Evolutionary conservation across 2,888 invertebrate species (phyloP).

Genomic region (Coelinius sp.): DNA sequence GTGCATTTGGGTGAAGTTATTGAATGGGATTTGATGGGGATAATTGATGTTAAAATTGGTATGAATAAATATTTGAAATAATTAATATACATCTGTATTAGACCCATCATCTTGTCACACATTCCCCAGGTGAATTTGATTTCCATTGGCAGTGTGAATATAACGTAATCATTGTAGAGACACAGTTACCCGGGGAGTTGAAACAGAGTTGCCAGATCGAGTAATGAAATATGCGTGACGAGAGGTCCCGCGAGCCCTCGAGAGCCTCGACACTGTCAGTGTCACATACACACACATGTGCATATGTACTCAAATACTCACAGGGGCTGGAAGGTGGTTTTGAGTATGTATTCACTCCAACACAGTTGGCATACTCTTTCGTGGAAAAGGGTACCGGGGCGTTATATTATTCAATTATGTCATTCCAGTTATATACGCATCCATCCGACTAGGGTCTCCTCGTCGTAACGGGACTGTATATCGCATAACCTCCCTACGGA

Average conservation of each 20-base stretch:
- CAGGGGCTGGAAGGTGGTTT: background rate
- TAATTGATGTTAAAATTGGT: background rate
- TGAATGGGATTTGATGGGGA: background rate
- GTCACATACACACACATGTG: background rate
- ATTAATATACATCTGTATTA: background rate
- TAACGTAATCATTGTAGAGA: background rate
- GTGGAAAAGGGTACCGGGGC: constrained; percentile 36
- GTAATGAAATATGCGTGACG: constrained; percentile 69
- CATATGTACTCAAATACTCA: background rate
- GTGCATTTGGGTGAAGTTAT: background rate
- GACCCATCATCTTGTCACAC: background rate
- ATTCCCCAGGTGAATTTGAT: constrained; percentile 20
- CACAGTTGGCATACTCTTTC: constrained; percentile 27
- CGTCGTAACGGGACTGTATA: background rate
- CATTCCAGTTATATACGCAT: constrained; percentile 67
- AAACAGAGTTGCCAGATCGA: constrained; percentile 59
- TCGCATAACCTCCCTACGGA: constrained; percentile 11
- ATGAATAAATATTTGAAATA: too few species aligned
- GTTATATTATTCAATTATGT: constrained; percentile 71
- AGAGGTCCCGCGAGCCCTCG: constrained; percentile 66
- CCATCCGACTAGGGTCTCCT: constrained; percentile 47
- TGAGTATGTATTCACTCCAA: too few species aligned
- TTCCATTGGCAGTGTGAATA: background rate
- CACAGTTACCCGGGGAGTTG: constrained; percentile 42
- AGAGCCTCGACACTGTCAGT: constrained; percentile 50